Evolutionary conservation across 2,888 invertebrate species (phyloP), one percentile per base, ranked within the genome.

Genomic region (Calameuta idolon): DNA sequence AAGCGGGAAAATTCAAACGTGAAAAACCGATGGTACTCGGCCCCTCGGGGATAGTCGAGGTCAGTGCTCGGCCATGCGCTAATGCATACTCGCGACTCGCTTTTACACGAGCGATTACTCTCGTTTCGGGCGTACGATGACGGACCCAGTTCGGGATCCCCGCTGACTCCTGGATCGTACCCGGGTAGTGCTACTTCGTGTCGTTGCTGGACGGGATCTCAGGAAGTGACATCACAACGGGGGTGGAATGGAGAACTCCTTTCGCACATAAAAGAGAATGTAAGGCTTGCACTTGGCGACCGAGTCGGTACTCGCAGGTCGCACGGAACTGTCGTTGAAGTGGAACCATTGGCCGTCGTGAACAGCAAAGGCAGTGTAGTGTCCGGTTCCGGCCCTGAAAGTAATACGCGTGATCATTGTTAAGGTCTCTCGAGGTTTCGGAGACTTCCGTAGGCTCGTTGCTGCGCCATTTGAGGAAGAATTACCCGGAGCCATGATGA

Each of bases 271-370:
- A 93, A 97, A 96, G 85, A 97, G 93, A 84, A 97, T 96, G 93
- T 97, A 97, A 30, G 97, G 96, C 92, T 96, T 96, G 92, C 96
- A 96, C 84, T 94, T 93, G 31, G 95, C 94, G 75, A 97, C 96
- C 1, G 94, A 93, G 73, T 93, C 93, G 33, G 93, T 93, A 84
- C 94, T 94, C 74, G 95, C 93, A 34, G 94, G 93, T 69, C 96
- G 94, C n/a, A 97, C 97, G 1, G 95, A 94, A 87, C 96, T 95
- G 92, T 97, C 97, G 92, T 97, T 96, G 93, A 96, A 97, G 92
- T 96, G 96, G 92, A 95, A 95, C 97, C 97, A 97, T 84, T 95
- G 94, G 75, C 94, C 94, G 85, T 95, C 95, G 92, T 96, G 95
- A 84, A 95, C 94, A 74, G 96, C 96, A 92, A 96, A 97, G 81